Evolutionary conservation across 2,888 invertebrate genomes (phyloP), one percentile per base, ranked within the genome.

Genomic region (Ptychoptera albimana): DNA sequence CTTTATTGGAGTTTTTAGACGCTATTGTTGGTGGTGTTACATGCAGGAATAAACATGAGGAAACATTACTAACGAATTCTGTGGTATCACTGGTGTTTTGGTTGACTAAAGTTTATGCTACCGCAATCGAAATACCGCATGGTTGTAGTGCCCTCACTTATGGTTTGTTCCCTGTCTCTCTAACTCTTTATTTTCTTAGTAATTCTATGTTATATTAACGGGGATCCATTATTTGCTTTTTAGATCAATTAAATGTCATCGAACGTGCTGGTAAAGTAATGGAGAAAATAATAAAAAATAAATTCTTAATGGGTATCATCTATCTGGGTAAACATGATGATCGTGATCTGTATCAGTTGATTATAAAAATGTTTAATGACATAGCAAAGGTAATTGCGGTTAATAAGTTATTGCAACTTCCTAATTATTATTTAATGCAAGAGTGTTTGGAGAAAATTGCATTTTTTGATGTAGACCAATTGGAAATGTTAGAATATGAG

Each of bases 1-100:
- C 88, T 52, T 68, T 94, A 6, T 63, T 94, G 43, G 89, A 91
- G 54, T 84, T 94, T 56, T 65, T 93, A 30, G 83, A 86, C 59
- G 77, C 79, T 38, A 73, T 75, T 37, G 65, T 75, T 39, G 73
- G 73, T 53, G 73, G 71, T 35, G 69, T 75, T 11, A 75, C 75
- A 6, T 65, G 65, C 45, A 57, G 64, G 60, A 82, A 83, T 1
- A 89, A 89, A 65, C 79, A 86, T 45, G 93, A 93, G 59, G 91
- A 92, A 62, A 80, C 84, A 53, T 73, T 86, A 12, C 64, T 87
- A n/a, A 83, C 89, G 1, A 77, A 79, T 44, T 79, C 88, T 2
- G 74, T 92, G n/a, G 72, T 89, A 12, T 81, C 85, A 0, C 74
- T 88, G 37, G 79, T 83, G 2, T 69, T 79, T 52, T 89, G 89